These are phyloP conservation scores for Platyscapa corneri DNA, from an alignment of 1,140 invertebrate species.

Conservation along the genomic window DNA sequence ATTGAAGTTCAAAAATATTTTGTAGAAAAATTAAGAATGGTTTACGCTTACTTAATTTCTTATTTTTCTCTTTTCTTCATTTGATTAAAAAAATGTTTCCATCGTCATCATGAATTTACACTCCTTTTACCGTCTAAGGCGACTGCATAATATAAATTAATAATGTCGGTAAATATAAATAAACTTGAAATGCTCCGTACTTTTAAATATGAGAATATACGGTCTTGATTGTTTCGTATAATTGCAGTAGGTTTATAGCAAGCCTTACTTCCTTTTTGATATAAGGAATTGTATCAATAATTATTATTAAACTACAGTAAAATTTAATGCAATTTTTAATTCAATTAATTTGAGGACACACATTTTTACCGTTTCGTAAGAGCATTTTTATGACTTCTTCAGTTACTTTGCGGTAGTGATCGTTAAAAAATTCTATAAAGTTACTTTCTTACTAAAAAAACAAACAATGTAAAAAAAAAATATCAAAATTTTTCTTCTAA, in stretches of 20 bases:
- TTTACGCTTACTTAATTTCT: neutral
- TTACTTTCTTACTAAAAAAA: too few species aligned
- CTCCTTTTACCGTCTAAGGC: neutral
- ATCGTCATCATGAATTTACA: neutral
- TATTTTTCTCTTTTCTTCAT: neutral
- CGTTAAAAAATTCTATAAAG: neutral
- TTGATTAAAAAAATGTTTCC: neutral
- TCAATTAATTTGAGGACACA: neutral
- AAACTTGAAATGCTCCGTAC: neutral
- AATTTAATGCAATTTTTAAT: too few species aligned
- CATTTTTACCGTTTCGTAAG: neutral
- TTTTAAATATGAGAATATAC: neutral
- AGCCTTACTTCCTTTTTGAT: too few species aligned
- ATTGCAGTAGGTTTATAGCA: too few species aligned
- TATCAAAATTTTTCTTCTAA: too few species aligned
- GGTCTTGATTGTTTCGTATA: neutral
- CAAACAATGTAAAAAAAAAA: too few species aligned
- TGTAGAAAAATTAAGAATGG: neutral
- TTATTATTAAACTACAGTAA: too few species aligned
- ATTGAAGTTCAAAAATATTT: neutral
- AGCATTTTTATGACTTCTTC: too few species aligned
- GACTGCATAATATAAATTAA: neutral
- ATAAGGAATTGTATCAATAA: too few species aligned
- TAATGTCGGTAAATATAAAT: neutral
- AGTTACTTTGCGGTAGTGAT: neutral